A percentile compares a stretch with the other conserved stretches of the same genome.
phyloP scores from a whole-genome alignment of 2,113 vertebrate species.

The Tachycineta bicolor region DNA sequence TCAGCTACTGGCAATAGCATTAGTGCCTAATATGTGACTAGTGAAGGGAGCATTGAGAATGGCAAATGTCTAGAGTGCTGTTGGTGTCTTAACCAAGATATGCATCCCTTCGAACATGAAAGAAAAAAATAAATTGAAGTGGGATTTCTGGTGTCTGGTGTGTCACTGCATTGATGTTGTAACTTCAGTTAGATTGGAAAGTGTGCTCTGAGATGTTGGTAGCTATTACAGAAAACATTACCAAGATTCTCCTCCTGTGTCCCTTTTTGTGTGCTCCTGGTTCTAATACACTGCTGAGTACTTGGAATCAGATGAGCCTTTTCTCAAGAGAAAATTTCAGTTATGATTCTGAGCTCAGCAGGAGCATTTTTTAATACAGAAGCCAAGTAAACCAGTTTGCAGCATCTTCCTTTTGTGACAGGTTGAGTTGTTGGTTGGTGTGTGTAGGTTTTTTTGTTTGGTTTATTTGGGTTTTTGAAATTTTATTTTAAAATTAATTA shows the following conservation, averaged over 20 bases:
- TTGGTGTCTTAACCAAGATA: not conserved
- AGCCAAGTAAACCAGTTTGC: not conserved
- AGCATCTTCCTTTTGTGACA: not conserved
- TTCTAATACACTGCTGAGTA: not conserved
- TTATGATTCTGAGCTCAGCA: not conserved
- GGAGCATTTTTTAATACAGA: not conserved
- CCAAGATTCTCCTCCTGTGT: not conserved
- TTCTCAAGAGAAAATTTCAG: not conserved
- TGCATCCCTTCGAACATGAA: not conserved
- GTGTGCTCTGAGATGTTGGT: not conserved
- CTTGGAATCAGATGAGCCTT: not conserved
- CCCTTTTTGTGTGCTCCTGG: not conserved
- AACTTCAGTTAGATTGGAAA: not conserved
- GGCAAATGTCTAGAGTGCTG: not conserved
- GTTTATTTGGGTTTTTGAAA: not conserved
- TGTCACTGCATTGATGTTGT: fast-evolving
- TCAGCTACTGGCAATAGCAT: not conserved
- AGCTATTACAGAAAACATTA: not conserved
- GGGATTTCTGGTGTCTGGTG: not conserved
- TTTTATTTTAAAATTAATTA: not conserved
- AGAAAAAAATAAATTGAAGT: not conserved
- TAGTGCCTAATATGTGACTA: not conserved
- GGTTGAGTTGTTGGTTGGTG: not conserved
- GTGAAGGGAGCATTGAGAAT: not conserved
- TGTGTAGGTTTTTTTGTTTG: not conserved